These are phyloP conservation scores for Botia almorhae DNA, from an alignment of 2,797 vertebrate genomes.

Conservation along the genomic window DNA sequence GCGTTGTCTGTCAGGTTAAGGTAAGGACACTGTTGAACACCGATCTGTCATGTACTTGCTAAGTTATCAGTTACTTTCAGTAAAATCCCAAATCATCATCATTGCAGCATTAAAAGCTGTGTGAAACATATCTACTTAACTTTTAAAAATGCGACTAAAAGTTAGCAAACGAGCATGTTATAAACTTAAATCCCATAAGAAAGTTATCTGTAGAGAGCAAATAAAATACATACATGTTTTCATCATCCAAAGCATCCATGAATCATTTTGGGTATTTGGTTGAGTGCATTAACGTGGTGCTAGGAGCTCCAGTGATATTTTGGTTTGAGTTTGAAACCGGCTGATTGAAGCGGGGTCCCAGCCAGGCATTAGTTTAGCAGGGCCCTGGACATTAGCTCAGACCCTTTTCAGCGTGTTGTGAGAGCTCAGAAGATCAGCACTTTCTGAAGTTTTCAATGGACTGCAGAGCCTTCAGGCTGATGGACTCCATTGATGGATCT, in stretches of 20 bases:
- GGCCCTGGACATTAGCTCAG: conserved; percentile 6
- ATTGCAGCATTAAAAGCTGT: background rate
- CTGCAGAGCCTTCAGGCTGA: conserved; percentile 43
- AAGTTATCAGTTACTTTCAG: no score
- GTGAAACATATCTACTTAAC: background rate
- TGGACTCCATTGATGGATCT: conserved; percentile 60
- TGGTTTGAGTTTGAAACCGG: background rate
- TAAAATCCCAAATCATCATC: no score
- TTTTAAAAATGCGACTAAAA: background rate
- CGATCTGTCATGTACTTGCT: no score
- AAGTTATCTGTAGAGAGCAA: background rate
- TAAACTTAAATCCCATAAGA: background rate
- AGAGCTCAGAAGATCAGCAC: conserved; percentile 33
- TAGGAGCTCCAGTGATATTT: background rate
- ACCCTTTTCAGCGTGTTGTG: conserved; percentile 16
- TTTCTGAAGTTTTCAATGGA: conserved; percentile 48
- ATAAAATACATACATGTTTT: background rate
- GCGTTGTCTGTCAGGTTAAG: no score
- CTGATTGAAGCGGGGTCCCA: conserved; percentile 22
- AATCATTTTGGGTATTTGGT: background rate
- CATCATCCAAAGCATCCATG: background rate
- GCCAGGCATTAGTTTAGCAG: conserved; percentile 16
- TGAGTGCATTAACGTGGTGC: background rate
- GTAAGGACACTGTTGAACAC: no score
- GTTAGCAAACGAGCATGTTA: background rate